Evolutionary conservation across 2,888 invertebrate genomes (phyloP), one percentile per base, ranked within the genome.

Genomic region (Xylota sylvarum): DNA sequence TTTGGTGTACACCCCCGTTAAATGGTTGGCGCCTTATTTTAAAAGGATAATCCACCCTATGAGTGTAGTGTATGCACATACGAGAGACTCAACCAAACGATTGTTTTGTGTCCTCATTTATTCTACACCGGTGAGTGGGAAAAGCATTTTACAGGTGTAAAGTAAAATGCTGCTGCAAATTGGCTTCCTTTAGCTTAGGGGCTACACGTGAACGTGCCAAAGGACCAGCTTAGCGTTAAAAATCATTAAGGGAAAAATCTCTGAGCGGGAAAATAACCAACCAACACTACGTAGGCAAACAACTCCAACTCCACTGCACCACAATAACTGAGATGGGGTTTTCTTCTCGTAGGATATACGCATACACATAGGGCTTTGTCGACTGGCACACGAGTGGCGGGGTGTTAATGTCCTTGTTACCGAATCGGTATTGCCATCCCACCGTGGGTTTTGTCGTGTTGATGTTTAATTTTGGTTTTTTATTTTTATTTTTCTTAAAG

Each of bases 61-160:
- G 32, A 37, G 73, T 55, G 10, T 40, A 37, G 10, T 37, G 10
- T 27, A 37, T 32, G 60, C 50, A 62, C 40, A 77, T 60, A n/a
- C 14, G 32, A 50, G 37, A 43, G 48, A 43, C 70, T 30, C 43
- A 48, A 37, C 12, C 19, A 27, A n/a, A 12, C 6, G 23, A 40
- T 12, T 35, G 55, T 58, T 58, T 74, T 60, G 81, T 77, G 80
- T 50, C 14, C 56, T 30, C 79, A 55, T 70, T 52, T 67, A 43
- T 52, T 32, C 37, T 56, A 12, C 58, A 27, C 27, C 2, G n/a
- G 37, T 27, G 40, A 30, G 32, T 46, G 50, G 43, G 14, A 46
- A 72, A 70, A 86, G 46, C 81, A 67, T 81, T 86, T 86, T 86
- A 81, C 86, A 86, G 86, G 86, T 86, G 86, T 86, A 78, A 82